phyloP scores from a whole-genome alignment of 1,140 invertebrate genomes.

The Probaryconus sp. region DNA sequence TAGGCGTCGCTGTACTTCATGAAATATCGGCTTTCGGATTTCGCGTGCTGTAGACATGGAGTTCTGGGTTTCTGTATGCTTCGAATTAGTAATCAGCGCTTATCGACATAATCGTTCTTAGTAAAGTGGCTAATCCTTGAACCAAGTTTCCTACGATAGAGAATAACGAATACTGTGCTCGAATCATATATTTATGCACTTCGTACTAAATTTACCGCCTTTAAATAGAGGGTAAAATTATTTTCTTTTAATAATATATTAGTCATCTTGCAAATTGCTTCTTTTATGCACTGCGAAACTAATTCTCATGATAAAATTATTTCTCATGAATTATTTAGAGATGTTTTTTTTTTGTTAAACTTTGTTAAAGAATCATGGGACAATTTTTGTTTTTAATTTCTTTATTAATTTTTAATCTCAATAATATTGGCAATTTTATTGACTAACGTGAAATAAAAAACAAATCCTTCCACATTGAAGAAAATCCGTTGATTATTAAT shows the following conservation, averaged over 20 bases:
- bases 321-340: too few species aligned
- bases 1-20: slow-evolving; percentile 54
- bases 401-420: too few species aligned
- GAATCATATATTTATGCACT: slow-evolving; percentile 49
- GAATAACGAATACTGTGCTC: slow-evolving; percentile 41
- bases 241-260: slow-evolving; percentile 18
- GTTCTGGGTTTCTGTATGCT: slow-evolving; percentile 56
- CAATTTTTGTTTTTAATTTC: too few species aligned
- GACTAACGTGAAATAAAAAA: too few species aligned
- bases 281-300: too few species aligned
- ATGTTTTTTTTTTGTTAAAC: too few species aligned
- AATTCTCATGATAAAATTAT: too few species aligned
- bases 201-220: slow-evolving; percentile 33
- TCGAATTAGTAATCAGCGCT: slow-evolving; percentile 61
- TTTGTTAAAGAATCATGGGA: too few species aligned
- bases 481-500: too few species aligned
- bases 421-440: too few species aligned
- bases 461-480: too few species aligned
- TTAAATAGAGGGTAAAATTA: background rate
- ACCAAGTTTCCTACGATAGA: slow-evolving; percentile 45
- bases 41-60: slow-evolving; percentile 56
- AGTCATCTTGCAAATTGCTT: too few species aligned
- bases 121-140: slow-evolving; percentile 57
- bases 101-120: slow-evolving; percentile 60
- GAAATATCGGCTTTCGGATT: slow-evolving; percentile 62